These are phyloP conservation scores for Arctocebus calabarensis DNA, from an alignment of 2,797 vertebrate species.

Conservation along the genomic window DNA sequence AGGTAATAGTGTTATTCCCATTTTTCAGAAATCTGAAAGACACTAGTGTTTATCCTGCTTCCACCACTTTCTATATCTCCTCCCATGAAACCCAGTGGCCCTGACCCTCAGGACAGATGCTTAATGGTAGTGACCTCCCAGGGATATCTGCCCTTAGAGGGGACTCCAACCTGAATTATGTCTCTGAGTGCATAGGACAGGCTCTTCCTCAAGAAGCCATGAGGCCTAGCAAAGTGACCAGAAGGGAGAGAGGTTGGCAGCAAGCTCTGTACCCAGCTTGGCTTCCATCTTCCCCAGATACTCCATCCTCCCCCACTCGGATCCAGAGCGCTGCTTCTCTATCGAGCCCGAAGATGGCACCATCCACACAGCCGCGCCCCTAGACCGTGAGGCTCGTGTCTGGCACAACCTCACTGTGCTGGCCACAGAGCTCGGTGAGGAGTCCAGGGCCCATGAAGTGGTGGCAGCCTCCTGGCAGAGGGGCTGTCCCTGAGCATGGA, in stretches of 20 bases:
- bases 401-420: slow-evolving; percentile 95
- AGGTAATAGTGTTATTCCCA: neutral
- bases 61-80: neutral
- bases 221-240: neutral
- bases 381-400: slow-evolving; percentile 93
- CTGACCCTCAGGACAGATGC: neutral
- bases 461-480: neutral
- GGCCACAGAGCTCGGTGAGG: slow-evolving; percentile 94
- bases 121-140: neutral
- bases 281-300: slow-evolving; percentile 87
- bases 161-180: neutral
- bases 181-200: neutral
- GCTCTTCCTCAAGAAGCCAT: neutral
- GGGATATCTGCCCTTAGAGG: neutral
- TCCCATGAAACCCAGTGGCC: neutral
- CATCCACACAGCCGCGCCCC: slow-evolving; percentile 91
- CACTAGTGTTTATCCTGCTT: neutral
- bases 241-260: neutral
- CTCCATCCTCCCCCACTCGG: slow-evolving; percentile 94
- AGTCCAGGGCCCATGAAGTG: neutral
- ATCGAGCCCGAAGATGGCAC: slow-evolving; percentile 93
- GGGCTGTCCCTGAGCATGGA: neutral
- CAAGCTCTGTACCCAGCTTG: neutral
- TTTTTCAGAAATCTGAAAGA: slow-evolving; percentile 34
- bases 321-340: slow-evolving; percentile 93